phyloP scores from a whole-genome alignment of 1,140 invertebrate genomes.

The Cephus cinctus region DNA sequence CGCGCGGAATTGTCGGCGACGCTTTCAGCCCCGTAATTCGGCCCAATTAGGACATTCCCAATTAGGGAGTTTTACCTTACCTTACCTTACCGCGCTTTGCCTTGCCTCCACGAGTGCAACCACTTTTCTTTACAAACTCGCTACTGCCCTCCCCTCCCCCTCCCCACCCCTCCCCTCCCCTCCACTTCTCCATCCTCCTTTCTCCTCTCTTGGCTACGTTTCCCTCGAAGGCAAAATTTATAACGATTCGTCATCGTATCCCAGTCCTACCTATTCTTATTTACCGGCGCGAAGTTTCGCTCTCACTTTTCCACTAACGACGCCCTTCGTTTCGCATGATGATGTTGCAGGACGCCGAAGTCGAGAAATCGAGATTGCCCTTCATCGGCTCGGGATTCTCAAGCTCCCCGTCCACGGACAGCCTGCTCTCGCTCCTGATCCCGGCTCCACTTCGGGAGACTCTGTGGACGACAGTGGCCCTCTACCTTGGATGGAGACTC shows the following conservation, averaged over 20 bases:
- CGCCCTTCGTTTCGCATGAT: not conserved
- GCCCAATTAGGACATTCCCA: constrained; percentile 42
- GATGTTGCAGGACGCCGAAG: constrained; percentile 49
- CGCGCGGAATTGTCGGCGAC: not conserved
- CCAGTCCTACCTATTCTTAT: no score
- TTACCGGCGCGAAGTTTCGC: no score
- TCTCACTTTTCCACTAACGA: no score
- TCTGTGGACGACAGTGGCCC: constrained; percentile 51
- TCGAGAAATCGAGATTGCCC: constrained; percentile 47
- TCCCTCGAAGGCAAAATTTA: no score
- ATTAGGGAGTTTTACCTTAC: constrained; percentile 31
- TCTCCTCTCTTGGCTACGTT: no score
- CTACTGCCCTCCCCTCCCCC: no score
- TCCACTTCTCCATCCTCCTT: no score
- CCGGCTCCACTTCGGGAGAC: constrained; percentile 52
- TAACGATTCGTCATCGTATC: no score
- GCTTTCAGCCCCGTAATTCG: constrained; percentile 19
- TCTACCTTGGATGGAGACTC: constrained; percentile 53
- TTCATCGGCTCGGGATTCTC: constrained; percentile 38
- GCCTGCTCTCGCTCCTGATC: constrained; percentile 45
- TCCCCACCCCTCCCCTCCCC: no score
- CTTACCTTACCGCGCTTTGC: constrained; percentile 18
- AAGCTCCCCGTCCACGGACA: constrained; percentile 38
- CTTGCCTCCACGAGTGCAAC: constrained; percentile 1
- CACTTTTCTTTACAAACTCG: no score